Conservation (phyloP, 2,113 vertebrate species). For the Sylvia atricapilla region DNA sequence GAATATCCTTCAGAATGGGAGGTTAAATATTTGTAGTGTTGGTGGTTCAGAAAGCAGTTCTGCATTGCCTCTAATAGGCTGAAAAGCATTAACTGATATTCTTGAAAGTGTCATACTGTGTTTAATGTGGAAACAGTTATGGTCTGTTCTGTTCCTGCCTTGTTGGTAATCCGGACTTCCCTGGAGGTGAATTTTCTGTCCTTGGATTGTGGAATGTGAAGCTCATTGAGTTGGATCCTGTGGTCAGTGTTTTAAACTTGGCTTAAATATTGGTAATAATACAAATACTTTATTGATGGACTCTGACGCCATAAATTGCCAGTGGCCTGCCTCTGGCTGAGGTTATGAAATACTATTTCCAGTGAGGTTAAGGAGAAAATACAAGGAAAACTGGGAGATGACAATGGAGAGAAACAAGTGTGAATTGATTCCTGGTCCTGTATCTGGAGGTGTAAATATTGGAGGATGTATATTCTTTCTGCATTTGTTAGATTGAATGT, state of each 20-base stretch:
- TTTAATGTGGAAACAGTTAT: background rate
- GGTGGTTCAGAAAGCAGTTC: background rate
- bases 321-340: background rate
- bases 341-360: background rate
- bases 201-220: background rate
- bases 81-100: background rate
- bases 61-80: background rate
- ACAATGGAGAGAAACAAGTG: background rate
- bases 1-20: background rate
- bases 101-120: background rate
- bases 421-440: accelerated
- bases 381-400: background rate
- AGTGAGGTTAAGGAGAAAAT: background rate
- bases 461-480: background rate
- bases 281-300: background rate
- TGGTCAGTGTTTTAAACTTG: background rate
- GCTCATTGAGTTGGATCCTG: background rate
- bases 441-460: background rate
- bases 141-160: background rate
- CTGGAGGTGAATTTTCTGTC: background rate
- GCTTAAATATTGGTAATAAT: background rate
- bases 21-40: background rate
- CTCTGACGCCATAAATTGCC: background rate
- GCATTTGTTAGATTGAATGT: background rate
- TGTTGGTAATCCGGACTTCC: background rate